Evolutionary conservation across 2,888 invertebrate species (phyloP).

Genomic region (Mythimna ferrago): DNA sequence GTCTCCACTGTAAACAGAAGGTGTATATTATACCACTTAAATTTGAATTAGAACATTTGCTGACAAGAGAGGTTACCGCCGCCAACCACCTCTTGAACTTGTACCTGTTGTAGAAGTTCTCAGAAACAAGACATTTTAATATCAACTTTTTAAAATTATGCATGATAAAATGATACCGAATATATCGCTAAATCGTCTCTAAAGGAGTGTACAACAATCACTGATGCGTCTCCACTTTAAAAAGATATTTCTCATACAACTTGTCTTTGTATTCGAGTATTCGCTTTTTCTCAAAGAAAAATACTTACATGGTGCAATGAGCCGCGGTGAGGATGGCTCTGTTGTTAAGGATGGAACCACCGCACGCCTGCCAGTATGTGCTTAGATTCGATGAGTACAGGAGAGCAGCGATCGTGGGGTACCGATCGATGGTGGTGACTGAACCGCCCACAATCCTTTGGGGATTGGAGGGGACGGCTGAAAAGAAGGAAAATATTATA

Average conservation of each 20-base stretch:
- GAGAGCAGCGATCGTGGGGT: conserved; percentile 58
- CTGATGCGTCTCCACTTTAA: too few relatives aligned
- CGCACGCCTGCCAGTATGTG: conserved; percentile 58
- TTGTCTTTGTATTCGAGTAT: too few relatives aligned
- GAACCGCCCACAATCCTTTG: conserved; percentile 72
- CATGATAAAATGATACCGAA: too few relatives aligned
- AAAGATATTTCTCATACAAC: not conserved
- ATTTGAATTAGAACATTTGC: too few relatives aligned
- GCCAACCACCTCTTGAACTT: too few relatives aligned
- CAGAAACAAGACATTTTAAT: too few relatives aligned
- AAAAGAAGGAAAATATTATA: conserved; percentile 12
- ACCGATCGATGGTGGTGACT: conserved; percentile 62
- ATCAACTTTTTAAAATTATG: too few relatives aligned
- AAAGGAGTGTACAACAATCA: too few relatives aligned
- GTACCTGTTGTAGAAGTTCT: too few relatives aligned
- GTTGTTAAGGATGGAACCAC: conserved; percentile 67
- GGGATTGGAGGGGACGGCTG: conserved; percentile 52
- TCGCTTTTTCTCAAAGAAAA: not conserved
- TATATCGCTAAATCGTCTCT: too few relatives aligned
- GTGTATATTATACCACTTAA: not conserved
- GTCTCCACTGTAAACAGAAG: conserved; percentile 59
- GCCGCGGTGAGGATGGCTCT: conserved; percentile 66
- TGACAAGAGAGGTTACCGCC: too few relatives aligned
- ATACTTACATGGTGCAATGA: conserved; percentile 51
- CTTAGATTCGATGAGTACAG: conserved; percentile 52